A percentile compares a stretch with the other conserved stretches of the same genome.
Evolutionary conservation across 2,888 invertebrate species (phyloP).

Genomic region (Caenorhabditis sp.): DNA sequence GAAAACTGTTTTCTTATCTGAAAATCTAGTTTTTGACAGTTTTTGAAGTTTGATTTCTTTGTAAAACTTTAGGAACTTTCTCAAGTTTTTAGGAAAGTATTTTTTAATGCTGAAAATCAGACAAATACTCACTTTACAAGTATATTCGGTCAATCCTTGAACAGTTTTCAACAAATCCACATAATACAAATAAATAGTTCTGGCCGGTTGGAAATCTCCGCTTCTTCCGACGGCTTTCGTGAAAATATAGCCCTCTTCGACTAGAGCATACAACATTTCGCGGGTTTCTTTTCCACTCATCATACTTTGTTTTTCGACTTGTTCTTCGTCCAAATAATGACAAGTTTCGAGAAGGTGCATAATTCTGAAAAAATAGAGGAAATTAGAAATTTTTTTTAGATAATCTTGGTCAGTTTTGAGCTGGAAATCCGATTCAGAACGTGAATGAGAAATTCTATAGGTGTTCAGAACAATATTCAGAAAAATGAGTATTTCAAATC

Average conservation of each 20-base stretch:
- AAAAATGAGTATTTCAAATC: no score
- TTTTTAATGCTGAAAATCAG: not conserved
- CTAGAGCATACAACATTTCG: constrained; percentile 83
- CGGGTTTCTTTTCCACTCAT: constrained; percentile 92
- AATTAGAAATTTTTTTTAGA: not conserved
- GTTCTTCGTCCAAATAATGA: constrained; percentile 85
- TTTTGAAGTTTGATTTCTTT: no score
- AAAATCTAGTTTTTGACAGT: no score
- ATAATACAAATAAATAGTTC: constrained; percentile 82
- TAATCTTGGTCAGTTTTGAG: not conserved
- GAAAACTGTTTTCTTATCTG: no score
- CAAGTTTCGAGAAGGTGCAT: constrained; percentile 84
- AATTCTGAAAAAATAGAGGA: constrained; percentile 63
- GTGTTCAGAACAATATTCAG: no score
- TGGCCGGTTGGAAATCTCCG: constrained; percentile 81
- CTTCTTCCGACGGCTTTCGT: constrained; percentile 73
- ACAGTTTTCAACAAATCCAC: constrained; percentile 78
- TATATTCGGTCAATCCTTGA: constrained; percentile 70
- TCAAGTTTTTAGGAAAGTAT: no score
- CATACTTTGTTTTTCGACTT: constrained; percentile 87
- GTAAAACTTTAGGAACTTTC: no score
- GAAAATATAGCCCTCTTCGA: constrained; percentile 80
- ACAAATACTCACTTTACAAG: constrained; percentile 71
- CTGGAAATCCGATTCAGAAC: no score
- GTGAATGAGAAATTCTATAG: no score